A percentile compares a stretch with the other conserved stretches of the same genome.
These are phyloP conservation scores for Macropodus opercularis DNA, from an alignment of 2,797 vertebrate species.

Conservation along the genomic window DNA sequence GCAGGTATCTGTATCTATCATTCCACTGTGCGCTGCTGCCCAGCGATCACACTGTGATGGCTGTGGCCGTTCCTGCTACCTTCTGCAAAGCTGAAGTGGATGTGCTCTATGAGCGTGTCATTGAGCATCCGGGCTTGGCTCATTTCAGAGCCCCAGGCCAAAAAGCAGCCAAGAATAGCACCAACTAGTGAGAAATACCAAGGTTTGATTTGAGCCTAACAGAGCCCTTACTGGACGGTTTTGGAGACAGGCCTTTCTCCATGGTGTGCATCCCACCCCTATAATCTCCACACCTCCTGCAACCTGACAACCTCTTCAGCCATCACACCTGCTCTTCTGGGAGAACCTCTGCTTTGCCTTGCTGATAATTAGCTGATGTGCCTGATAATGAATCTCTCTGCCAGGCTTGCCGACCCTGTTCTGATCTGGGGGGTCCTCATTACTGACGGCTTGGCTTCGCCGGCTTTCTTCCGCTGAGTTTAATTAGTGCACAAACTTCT, in stretches of 20 bases:
- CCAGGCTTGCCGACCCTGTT: slow-evolving; percentile 68
- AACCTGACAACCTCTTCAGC: slow-evolving; percentile 71
- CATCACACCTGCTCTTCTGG: slow-evolving; percentile 73
- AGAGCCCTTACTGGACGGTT: slow-evolving; percentile 59
- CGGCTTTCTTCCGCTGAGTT: slow-evolving; percentile 76
- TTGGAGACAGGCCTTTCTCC: slow-evolving; percentile 53
- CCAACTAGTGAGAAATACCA: slow-evolving; percentile 60
- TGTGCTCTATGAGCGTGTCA: slow-evolving; percentile 60
- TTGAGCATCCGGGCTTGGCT: slow-evolving; percentile 58
- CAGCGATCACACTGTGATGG: slow-evolving; percentile 53
- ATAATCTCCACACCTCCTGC: slow-evolving; percentile 57
- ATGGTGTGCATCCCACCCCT: slow-evolving; percentile 51
- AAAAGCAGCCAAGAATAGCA: slow-evolving; percentile 63
- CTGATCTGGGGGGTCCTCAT: slow-evolving; percentile 78
- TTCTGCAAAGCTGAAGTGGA: slow-evolving; percentile 41
- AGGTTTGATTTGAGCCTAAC: slow-evolving; percentile 66
- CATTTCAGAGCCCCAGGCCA: slow-evolving; percentile 58
- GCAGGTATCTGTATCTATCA: slow-evolving; percentile 60
- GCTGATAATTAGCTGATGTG: slow-evolving; percentile 74
- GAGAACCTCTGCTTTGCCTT: slow-evolving; percentile 64
- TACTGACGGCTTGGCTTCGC: slow-evolving; percentile 75
- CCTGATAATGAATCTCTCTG: slow-evolving; percentile 72
- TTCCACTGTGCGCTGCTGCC: slow-evolving; percentile 40
- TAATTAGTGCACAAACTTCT: slow-evolving; percentile 85
- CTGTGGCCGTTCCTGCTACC: slow-evolving; percentile 41